Evolutionary conservation across 2,113 vertebrate species (phyloP).

Genomic region (Serilophus lunatus): DNA sequence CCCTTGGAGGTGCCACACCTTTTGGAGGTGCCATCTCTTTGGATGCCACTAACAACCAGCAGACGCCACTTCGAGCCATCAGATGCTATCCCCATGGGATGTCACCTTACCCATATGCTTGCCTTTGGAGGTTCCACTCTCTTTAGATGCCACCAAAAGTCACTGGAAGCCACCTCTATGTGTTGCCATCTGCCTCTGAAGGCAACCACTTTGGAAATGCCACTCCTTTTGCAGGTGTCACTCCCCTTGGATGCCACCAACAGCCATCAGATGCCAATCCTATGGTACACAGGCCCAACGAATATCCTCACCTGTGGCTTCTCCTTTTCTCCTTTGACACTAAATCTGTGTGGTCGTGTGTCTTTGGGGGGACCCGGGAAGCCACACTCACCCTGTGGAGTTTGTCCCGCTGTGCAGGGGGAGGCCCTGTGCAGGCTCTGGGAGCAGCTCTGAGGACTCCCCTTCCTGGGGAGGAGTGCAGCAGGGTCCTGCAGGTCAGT

Average conservation of each 20-base stretch:
- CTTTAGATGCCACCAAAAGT: background rate
- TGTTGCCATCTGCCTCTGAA: background rate
- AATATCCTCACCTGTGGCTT: no score
- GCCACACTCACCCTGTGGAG: no score
- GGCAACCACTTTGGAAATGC: background rate
- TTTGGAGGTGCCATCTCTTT: background rate
- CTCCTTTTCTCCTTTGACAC: no score
- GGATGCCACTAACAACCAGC: background rate
- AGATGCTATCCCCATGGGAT: background rate
- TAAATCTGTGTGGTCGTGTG: no score
- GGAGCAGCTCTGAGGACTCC: background rate
- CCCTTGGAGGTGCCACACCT: background rate
- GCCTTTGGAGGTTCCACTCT: background rate
- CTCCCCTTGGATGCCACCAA: background rate
- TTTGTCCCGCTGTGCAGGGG: background rate
- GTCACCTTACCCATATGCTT: background rate
- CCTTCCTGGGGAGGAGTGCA: rapidly evolving
- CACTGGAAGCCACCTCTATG: background rate
- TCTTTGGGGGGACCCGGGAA: no score
- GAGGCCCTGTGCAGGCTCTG: background rate
- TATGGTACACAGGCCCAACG: rapidly evolving
- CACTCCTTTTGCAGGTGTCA: background rate
- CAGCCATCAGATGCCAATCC: background rate
- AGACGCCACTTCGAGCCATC: background rate
- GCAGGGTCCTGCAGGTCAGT: background rate